A percentile compares a stretch with the other conserved stretches of the same genome.
phyloP scores from a whole-genome alignment of 2,797 vertebrate genomes.

The Crax fasciolata region DNA sequence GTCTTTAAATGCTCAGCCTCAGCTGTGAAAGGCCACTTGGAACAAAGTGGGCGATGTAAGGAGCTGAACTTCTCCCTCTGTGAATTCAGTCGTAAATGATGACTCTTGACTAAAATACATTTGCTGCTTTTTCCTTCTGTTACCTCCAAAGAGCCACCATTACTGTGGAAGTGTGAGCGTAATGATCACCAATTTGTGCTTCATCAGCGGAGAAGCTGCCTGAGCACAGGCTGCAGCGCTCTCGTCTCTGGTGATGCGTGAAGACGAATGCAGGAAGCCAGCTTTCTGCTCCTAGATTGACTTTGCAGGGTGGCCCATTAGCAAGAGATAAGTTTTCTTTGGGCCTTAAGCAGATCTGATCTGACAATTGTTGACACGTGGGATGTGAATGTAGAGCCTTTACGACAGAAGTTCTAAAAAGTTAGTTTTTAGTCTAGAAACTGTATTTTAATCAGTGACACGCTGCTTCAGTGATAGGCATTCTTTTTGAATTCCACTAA shows the following conservation, averaged over 20 bases:
- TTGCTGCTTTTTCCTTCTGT: neutral
- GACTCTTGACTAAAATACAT: neutral
- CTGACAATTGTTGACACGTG: neutral
- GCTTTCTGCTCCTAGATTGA: neutral
- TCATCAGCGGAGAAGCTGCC: neutral
- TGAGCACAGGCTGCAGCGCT: neutral
- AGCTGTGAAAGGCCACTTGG: neutral
- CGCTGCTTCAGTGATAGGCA: neutral
- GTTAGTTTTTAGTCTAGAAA: neutral
- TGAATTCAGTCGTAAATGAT: neutral
- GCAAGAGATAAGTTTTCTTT: neutral
- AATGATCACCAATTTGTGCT: neutral
- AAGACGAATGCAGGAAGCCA: neutral
- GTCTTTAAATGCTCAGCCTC: neutral
- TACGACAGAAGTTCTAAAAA: neutral
- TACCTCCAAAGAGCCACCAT: neutral
- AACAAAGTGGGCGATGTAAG: neutral
- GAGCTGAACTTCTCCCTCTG: neutral
- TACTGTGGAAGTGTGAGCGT: neutral
- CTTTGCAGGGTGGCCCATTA: neutral
- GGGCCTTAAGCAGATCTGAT: neutral
- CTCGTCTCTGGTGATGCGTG: accelerated
- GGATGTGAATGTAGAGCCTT: neutral
- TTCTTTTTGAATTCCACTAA: neutral
- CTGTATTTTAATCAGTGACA: neutral